These are phyloP conservation scores for Virgularia gustaviana DNA, from an alignment of 92 coral and sea anemone species.

Conservation along the genomic window DNA sequence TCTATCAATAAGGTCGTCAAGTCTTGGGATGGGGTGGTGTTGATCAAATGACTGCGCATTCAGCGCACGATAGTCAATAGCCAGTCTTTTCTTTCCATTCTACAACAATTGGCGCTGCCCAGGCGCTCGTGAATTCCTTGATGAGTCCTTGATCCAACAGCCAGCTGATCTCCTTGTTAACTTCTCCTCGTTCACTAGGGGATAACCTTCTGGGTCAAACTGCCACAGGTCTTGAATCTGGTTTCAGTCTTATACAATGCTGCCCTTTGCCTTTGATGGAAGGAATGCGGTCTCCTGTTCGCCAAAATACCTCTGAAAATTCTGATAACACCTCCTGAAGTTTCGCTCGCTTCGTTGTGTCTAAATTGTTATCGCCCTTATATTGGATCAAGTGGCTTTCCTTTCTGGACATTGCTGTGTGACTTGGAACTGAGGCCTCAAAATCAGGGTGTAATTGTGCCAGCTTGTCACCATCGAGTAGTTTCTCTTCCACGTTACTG, in stretches of 20 bases:
- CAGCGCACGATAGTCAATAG: conserved; percentile 2
- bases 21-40: conserved; percentile 16
- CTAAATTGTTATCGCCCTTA: not conserved
- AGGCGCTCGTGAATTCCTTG: conserved; percentile 3
- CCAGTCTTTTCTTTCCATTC: conserved; percentile 5
- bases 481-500: conserved; percentile 6
- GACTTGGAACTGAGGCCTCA: not conserved
- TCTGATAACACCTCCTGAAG: conserved; percentile 4
- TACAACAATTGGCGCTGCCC: conserved; percentile 25
- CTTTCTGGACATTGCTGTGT: not conserved
- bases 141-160: conserved; percentile 1
- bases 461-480: not conserved
- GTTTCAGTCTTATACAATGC: conserved; percentile 12
- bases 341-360: conserved; percentile 1
- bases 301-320: conserved; percentile 14
- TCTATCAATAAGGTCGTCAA: conserved; percentile 20
- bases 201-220: conserved; percentile 26
- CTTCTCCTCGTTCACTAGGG: conserved; percentile 20
- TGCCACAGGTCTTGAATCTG: conserved; percentile 15
- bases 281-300: conserved; percentile 4
- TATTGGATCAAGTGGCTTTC: conserved; percentile 1
- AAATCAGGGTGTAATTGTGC: conserved; percentile 26
- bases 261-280: not conserved
- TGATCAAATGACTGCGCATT: conserved; percentile 24
- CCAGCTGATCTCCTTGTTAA: conserved; percentile 21